phyloP scores from a whole-genome alignment of 2,797 vertebrate genomes.

The Adrianichthys oophorus region DNA sequence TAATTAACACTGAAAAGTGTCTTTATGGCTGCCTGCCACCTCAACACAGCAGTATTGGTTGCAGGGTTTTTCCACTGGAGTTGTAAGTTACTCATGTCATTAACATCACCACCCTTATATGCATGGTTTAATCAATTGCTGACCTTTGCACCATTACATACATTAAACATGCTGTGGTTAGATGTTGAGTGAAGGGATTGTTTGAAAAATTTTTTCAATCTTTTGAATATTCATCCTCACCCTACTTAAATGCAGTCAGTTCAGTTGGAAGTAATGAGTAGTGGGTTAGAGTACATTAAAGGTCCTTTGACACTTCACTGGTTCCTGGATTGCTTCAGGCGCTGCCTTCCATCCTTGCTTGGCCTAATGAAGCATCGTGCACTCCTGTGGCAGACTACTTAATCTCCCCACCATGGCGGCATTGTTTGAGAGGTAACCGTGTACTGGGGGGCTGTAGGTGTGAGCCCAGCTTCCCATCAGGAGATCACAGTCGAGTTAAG shows the following conservation, averaged over 20 bases:
- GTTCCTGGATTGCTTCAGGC: constrained; percentile 59
- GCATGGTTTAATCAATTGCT: constrained; percentile 41
- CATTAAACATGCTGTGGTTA: constrained; percentile 54
- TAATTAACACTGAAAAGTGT: constrained; percentile 34
- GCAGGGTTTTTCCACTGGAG: constrained; percentile 16
- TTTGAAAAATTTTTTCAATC: constrained; percentile 63
- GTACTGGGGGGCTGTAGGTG: constrained; percentile 52
- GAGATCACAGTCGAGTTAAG: constrained; percentile 38
- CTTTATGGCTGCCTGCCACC: constrained; percentile 9
- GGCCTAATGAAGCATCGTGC: constrained; percentile 71
- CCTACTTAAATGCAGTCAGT: constrained; percentile 66
- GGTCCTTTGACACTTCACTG: constrained; percentile 50
- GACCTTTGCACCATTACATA: constrained; percentile 49
- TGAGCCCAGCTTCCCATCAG: constrained; percentile 53
- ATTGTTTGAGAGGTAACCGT: constrained; percentile 48
- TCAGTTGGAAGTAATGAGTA: constrained; percentile 63
- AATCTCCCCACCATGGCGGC: constrained; percentile 55
- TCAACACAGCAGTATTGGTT: constrained; percentile 18
- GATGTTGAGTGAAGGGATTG: constrained; percentile 59
- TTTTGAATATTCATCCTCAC: constrained; percentile 63
- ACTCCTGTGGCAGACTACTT: constrained; percentile 65
- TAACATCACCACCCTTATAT: constrained; percentile 37
- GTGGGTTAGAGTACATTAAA: constrained; percentile 59
- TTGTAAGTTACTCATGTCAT: constrained; percentile 44
- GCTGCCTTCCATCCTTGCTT: constrained; percentile 60